phyloP scores from a whole-genome alignment of 2,113 vertebrate species.

The Siphamia tubifer region DNA sequence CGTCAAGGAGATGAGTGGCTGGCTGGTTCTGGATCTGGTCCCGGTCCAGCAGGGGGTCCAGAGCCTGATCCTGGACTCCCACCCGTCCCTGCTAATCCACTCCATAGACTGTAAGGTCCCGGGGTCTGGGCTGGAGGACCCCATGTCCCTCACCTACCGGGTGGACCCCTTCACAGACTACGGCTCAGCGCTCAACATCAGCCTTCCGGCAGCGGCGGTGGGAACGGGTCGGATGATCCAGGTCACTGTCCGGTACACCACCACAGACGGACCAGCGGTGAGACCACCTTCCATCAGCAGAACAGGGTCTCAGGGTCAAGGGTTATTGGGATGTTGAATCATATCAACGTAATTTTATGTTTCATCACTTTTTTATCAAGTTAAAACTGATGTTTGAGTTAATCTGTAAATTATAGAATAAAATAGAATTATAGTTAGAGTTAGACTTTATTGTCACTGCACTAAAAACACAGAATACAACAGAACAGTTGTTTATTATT shows the following conservation, averaged over 20 bases:
- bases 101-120: conserved; percentile 79
- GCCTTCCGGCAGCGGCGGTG: conserved; percentile 77
- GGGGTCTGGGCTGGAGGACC: conserved; percentile 26
- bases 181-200: conserved; percentile 87
- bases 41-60: conserved; percentile 74
- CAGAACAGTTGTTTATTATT: no score
- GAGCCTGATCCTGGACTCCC: conserved; percentile 86
- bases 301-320: no score
- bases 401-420: no score
- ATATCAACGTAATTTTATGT: no score
- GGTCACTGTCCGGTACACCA: conserved; percentile 89
- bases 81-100: conserved; percentile 85
- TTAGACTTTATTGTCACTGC: no score
- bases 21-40: conserved; percentile 87
- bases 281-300: conserved; percentile 42
- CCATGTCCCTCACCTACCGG: conserved; percentile 78
- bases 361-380: no score
- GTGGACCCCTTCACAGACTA: conserved; percentile 92
- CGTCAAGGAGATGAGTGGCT: conserved; percentile 87
- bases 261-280: conserved; percentile 91
- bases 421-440: no score
- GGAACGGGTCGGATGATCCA: conserved; percentile 83
- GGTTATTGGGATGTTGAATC: no score
- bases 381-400: no score
- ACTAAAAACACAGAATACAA: no score